A percentile compares a stretch with the other conserved stretches of the same genome.
Evolutionary conservation across 2,888 invertebrate species (phyloP).

Genomic region (Lochmaea capreae): DNA sequence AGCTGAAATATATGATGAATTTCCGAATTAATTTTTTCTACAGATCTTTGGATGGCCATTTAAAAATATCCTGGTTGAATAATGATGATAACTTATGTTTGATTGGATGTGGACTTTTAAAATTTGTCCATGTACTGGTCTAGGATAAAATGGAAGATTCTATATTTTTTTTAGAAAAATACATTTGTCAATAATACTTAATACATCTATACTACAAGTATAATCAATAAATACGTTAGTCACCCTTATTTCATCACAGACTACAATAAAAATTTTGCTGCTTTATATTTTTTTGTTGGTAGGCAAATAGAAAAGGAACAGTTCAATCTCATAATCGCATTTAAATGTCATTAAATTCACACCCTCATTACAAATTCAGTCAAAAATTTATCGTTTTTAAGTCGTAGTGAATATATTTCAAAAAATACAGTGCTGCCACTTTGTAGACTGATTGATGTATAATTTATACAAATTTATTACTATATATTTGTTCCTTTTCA

Average conservation of each 20-base stretch:
- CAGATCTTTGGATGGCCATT: too few species aligned
- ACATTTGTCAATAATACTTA: slow-evolving; percentile 62
- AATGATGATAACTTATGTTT: too few species aligned
- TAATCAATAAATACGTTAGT: slow-evolving; percentile 65
- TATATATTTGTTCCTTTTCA: slow-evolving; percentile 13
- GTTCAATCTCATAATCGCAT: neutral
- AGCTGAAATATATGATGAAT: too few species aligned
- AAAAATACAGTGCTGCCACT: too few species aligned
- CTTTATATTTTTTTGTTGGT: slow-evolving; percentile 1
- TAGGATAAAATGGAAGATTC: slow-evolving; percentile 59
- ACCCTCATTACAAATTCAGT: slow-evolving; percentile 2
- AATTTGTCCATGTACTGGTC: neutral
- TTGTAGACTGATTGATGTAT: too few species aligned
- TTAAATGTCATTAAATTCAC: too few species aligned
- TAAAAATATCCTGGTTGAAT: too few species aligned
- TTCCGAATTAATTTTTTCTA: too few species aligned
- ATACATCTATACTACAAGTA: slow-evolving; percentile 59
- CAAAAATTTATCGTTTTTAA: neutral
- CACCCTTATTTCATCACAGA: slow-evolving; percentile 67
- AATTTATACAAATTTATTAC: neutral
- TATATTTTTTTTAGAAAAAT: slow-evolving; percentile 61
- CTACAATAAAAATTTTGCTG: slow-evolving; percentile 55
- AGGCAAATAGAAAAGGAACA: slow-evolving; percentile 7
- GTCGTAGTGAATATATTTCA: too few species aligned
- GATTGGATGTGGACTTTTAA: neutral